Evolutionary conservation across 2,113 vertebrate genomes (phyloP), one percentile per base, ranked within the genome.

Genomic region (Pitta sordida): DNA sequence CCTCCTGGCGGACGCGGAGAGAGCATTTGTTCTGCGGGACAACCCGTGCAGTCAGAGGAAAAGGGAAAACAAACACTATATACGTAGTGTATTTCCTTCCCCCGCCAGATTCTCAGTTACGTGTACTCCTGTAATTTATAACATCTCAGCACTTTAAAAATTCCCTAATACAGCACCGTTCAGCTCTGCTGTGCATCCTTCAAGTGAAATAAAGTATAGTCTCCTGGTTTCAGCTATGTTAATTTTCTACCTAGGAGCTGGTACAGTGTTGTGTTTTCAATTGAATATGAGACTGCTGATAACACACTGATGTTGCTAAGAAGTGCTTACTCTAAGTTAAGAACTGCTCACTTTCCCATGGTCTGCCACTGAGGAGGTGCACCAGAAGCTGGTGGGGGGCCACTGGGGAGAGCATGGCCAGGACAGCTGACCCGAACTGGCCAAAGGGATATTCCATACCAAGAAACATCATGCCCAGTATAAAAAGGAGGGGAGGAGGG

Each of bases 1-100:
- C 16, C 82, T 22, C 63, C 91, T 86, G 48, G 52, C 37, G 85
- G 94, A 12, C 4, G 1, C 26, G 8, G 6, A 2, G 7, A 18
- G 1, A 9, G 13, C 22, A 3, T 10, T 4, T 24, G 29, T 23
- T 11, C 37, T 46, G 65, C 37, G 2, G 6, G 43, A 11, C 15
- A 11, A 19, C 44, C 44, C 44, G 44, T 46, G 43, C 24, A 2
- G 10, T 0, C 14, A 27, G 10, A 8, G 21, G 1, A 7, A 13
- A 49, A 39, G 11, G 19, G 1, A 2, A 27, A 23, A 14, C 11
- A 3, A n/a, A n/a, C n/a, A n/a, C n/a, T n/a, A n/a, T n/a, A n/a
- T n/a, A n/a, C n/a, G n/a, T n/a, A n/a, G n/a, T n/a, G n/a, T 3
- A 5, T 16, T 79, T 56, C 23, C 24, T 30, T 32, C 1, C 22